A percentile compares a stretch with the other conserved stretches of the same genome.
Evolutionary conservation across 2,797 vertebrate species (phyloP).

Genomic region (Oryzias sinensis): DNA sequence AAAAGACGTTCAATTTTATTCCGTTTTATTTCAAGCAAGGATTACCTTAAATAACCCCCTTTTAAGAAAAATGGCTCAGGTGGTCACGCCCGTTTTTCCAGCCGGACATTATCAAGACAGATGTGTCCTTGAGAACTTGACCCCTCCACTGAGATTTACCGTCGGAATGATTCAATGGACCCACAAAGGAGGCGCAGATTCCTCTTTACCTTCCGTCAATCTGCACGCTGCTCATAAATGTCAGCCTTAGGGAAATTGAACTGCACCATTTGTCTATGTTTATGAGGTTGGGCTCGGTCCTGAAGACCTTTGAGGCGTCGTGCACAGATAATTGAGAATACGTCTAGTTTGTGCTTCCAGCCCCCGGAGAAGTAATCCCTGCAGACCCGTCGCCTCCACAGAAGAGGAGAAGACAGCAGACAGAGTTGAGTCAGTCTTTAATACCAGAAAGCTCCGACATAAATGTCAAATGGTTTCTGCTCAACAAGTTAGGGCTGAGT

Average conservation of each 20-base stretch:
- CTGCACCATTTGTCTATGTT: conserved; percentile 64
- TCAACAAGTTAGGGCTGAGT: conserved; percentile 14
- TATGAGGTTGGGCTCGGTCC: conserved; percentile 59
- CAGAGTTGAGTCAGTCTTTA: conserved; percentile 32
- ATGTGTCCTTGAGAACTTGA: conserved; percentile 18
- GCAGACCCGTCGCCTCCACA: conserved; percentile 8
- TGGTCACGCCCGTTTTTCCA: conserved; percentile 1
- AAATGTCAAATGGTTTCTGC: conserved; percentile 44
- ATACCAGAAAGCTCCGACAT: conserved; percentile 21
- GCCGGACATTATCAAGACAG: conserved; percentile 21
- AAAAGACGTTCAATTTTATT: too few relatives aligned
- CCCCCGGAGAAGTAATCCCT: conserved; percentile 10
- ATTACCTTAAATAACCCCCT: too few relatives aligned
- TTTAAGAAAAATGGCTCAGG: background rate
- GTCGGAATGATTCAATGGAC: conserved; percentile 32
- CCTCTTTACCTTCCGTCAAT: conserved; percentile 51
- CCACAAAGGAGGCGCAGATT: conserved; percentile 26
- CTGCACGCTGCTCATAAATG: conserved; percentile 58
- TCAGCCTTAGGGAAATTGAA: conserved; percentile 61
- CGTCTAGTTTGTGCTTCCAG: conserved; percentile 32
- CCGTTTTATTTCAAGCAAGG: too few relatives aligned
- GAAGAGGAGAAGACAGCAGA: conserved; percentile 14
- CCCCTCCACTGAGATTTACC: conserved; percentile 10
- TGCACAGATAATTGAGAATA: conserved; percentile 46
- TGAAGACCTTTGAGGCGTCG: conserved; percentile 49